Evolutionary conservation across 2,113 vertebrate genomes (phyloP), one percentile per base, ranked within the genome.

Genomic region (Rhegmatorhina hoffmannsi): DNA sequence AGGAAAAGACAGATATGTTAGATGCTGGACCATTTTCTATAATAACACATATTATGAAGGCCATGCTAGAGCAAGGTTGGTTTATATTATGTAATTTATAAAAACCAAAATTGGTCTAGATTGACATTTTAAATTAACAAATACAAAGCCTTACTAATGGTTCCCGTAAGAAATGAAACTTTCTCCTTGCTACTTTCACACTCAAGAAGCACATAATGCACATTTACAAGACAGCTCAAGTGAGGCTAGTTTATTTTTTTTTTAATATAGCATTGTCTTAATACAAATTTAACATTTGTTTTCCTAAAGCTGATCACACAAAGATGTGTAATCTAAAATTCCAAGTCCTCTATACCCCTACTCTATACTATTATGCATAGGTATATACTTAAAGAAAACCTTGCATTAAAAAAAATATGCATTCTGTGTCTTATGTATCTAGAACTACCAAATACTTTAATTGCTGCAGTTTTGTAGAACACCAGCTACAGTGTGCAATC

Each of bases 1-100:
- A 97, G 75, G 78, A 85, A 87, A 92, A 95, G 52, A 92, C 26
- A 87, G 43, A 66, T 9, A 77, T 0, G 13, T 97, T 97, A 96
- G 87, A 96, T 20, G 31, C 25, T 38, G 21, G 60, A 88, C n/a
- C 52, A 17, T 81, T 53, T 90, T 55, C 64, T 43, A 13, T n/a
- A 79, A 47, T 33, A 28, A 33, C 38, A 74, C 44, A 43, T 40
- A 63, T 43, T 63, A 33, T 53, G 14, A 50, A 66, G 34, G 13
- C 59, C 10, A 25, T 58, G 38, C 15, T 64, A 64, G 5, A 52
- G 31, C 33, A 75, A 73, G 40, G 25, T 21, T 58, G 15, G 6
- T 53, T 73, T 74, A 53, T 4, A 15, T 40, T 23, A 62, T 29
- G 26, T 52, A 59, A 74, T 31, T 43, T 62, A 75, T 3, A 58